A percentile compares a stretch with the other conserved stretches of the same genome.
Conservation (phyloP, 2,888 invertebrate genomes). For the Pristionchus fissidentatus region DNA sequence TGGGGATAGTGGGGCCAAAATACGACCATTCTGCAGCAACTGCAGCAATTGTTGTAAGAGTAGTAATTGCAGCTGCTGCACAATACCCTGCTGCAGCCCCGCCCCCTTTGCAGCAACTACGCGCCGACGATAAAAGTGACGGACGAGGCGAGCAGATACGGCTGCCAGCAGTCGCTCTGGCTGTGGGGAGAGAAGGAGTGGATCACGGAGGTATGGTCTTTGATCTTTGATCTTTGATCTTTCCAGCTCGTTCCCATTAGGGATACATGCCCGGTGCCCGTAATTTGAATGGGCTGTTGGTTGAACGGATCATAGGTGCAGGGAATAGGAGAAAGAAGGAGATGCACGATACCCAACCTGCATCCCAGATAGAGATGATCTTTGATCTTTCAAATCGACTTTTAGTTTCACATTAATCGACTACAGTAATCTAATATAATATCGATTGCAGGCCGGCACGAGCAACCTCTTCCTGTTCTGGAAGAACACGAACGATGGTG, state of each 20-base stretch:
- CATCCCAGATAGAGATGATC: no score
- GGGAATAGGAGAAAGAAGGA: neutral
- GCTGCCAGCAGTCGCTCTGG: slow-evolving; percentile 93
- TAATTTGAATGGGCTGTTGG: neutral
- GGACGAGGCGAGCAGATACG: slow-evolving; percentile 84
- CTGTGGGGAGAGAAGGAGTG: slow-evolving; percentile 91
- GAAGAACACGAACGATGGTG: slow-evolving; percentile 90
- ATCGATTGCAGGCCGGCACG: slow-evolving; percentile 81
- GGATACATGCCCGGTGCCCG: neutral
- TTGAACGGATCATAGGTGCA: neutral
- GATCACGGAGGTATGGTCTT: slow-evolving; percentile 86
- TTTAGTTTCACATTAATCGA: no score
- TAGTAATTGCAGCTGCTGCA: no score
- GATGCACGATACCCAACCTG: no score
- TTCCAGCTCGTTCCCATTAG: neutral
- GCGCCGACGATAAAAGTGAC: slow-evolving; percentile 78
- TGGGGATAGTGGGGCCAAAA: no score
- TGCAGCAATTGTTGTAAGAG: no score
- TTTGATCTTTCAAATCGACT: no score
- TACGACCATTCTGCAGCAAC: no score
- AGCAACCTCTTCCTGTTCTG: slow-evolving; percentile 95
- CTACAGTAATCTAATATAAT: neutral
- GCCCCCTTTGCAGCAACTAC: slow-evolving; percentile 77
- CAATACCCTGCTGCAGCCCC: no score
- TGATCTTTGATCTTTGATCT: neutral